Base-by-base conservation (phyloP, 2,888 invertebrate genomes). In the Caenorhabditis sp. region DNA sequence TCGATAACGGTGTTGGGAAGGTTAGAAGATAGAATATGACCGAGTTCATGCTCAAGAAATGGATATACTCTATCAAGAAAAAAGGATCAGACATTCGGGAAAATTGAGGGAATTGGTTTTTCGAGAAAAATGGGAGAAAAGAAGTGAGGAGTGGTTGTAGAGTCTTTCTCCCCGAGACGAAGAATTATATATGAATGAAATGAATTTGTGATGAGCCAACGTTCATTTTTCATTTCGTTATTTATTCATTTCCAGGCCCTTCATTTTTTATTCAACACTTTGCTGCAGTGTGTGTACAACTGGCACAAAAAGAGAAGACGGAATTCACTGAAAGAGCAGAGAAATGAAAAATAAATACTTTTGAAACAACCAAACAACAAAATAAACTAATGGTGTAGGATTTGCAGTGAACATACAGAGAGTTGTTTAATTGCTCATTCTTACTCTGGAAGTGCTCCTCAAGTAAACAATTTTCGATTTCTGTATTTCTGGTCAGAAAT, bases 141-240 rank as follows among this genome's bases (percentile, higher is more conserved):
- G 59, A 58, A 68, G 44, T 56, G 56, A n/a, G 14, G 58, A 49
- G 47, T 56, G 58, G 35, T 26, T 10, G 31, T 16, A n/a, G 54
- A n/a, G 22, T 16, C 31, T 19, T 35, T 26, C 35, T 16, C 41
- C 5, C 19, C 5, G 47, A 44, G 41, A n/a, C 44, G 61, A 49
- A 72, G 80, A 80, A 80, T 80, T 80, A 80, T 80, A 74, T 80
- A 80, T 80, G 80, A 80, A 80, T 80, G 80, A 74, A 80, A 80
- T 80, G 80, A 80, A 80, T 80, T 80, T 74, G 74, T 80, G 74
- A 80, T 80, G 68, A 63, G 61, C 63, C 56, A 63, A 74, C 80
- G 80, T 80, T 80, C 80, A 80, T 80, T 80, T 80, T 80, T 80
- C 80, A 80, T 80, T 61, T 74, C 80, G 74, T 80, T 69, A 73